Percentiles rank a stretch among this genome's conserved stretches.
These are phyloP conservation scores for Vollenhovia emeryi DNA, from an alignment of 1,140 invertebrate species.

Conservation along the genomic window DNA sequence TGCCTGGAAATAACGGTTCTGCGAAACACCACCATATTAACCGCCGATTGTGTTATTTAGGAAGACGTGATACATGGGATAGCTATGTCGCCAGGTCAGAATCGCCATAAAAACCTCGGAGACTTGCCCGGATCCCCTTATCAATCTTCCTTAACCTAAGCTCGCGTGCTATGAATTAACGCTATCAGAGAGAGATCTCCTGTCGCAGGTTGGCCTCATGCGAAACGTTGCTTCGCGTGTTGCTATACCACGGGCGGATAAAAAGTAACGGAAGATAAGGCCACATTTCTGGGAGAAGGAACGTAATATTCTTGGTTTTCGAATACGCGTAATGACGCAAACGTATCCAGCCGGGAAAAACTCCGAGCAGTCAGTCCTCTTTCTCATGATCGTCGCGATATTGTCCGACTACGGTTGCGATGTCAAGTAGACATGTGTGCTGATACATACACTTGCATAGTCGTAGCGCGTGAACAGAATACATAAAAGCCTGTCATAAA, in stretches of 20 bases:
- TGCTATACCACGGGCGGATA: slow-evolving; percentile 72
- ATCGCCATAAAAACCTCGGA: slow-evolving; percentile 27
- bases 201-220: slow-evolving; percentile 76
- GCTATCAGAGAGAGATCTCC: slow-evolving; percentile 79
- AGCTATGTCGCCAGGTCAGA: slow-evolving; percentile 29
- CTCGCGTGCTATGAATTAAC: slow-evolving; percentile 70
- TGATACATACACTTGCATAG: background rate
- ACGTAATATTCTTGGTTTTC: slow-evolving; percentile 59
- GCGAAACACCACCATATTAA: background rate
- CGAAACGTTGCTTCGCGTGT: slow-evolving; percentile 77
- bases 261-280: slow-evolving; percentile 74
- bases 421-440: background rate
- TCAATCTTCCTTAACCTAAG: slow-evolving; percentile 67
- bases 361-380: slow-evolving; percentile 7
- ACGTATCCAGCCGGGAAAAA: slow-evolving; percentile 63
- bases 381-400: slow-evolving; percentile 66
- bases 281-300: slow-evolving; percentile 20
- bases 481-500: slow-evolving; percentile 21
- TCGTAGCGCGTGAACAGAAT: slow-evolving; percentile 15
- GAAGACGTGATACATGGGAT: slow-evolving; percentile 11
- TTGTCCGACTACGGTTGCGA: slow-evolving; percentile 35
- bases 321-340: slow-evolving; percentile 47
- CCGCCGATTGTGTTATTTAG: slow-evolving; percentile 16
- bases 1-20: background rate
- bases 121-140: slow-evolving; percentile 58